phyloP scores from a whole-genome alignment of 2,113 vertebrate species.

The Eptesicus fuscus region DNA sequence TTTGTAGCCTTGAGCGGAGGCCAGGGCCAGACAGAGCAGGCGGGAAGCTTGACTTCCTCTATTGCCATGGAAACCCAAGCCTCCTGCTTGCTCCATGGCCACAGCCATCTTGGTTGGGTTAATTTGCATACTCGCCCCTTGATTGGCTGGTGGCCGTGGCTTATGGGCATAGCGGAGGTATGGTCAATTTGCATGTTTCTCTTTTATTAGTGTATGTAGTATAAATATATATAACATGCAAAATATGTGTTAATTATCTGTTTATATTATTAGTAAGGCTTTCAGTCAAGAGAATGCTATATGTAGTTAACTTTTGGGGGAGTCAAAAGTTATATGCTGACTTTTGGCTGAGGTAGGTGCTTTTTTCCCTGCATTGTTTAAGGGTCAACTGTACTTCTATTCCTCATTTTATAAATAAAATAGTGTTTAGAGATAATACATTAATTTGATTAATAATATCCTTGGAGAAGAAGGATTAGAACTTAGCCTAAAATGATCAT shows the following conservation, averaged over 20 bases:
- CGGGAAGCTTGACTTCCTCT: no score
- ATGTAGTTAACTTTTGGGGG: neutral
- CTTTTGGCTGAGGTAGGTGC: neutral
- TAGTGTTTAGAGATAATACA: neutral
- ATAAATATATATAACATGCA: neutral
- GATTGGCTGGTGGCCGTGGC: no score
- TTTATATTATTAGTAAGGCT: neutral
- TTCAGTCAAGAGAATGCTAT: neutral
- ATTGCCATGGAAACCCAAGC: no score
- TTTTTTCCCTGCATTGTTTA: neutral
- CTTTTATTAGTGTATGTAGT: no score
- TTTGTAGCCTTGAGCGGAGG: no score
- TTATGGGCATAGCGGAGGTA: no score
- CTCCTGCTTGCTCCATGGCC: no score
- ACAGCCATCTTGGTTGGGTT: no score
- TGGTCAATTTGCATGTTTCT: no score
- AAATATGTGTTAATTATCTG: neutral
- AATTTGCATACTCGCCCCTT: no score
- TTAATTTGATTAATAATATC: neutral
- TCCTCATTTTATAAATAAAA: neutral
- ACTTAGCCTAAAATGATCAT: neutral
- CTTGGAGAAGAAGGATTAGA: neutral
- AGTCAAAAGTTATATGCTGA: neutral
- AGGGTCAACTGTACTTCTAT: neutral
- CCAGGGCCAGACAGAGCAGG: no score